phyloP scores from a whole-genome alignment of 2,888 invertebrate species.

The Thelaira solivaga region DNA sequence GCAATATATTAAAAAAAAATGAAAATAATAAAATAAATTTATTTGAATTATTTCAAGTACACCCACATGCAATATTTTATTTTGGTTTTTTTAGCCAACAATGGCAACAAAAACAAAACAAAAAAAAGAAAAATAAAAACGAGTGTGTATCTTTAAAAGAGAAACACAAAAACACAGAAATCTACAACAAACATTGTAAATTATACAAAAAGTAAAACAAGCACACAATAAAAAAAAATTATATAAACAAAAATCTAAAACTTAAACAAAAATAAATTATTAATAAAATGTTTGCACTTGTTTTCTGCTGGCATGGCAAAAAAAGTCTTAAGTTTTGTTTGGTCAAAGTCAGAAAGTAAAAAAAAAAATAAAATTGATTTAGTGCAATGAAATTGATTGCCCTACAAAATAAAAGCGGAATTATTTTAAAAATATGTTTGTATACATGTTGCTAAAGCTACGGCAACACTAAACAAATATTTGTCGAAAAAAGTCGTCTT shows the following conservation, averaged over 20 bases:
- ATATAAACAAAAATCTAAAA: neutral
- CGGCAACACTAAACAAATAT: too few relatives aligned
- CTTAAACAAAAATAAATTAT: too few relatives aligned
- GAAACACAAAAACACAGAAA: constrained; percentile 8
- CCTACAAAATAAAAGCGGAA: too few relatives aligned
- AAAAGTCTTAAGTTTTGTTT: too few relatives aligned
- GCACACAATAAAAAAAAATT: neutral
- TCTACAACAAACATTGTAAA: constrained; percentile 28
- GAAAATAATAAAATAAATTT: constrained; percentile 37
- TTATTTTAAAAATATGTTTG: too few relatives aligned
- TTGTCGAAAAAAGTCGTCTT: too few relatives aligned
- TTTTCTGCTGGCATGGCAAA: neutral
- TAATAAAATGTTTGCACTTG: neutral
- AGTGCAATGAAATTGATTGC: too few relatives aligned
- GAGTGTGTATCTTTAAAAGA: neutral
- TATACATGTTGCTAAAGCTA: neutral
- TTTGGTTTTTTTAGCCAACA: neutral
- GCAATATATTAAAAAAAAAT: constrained; percentile 37
- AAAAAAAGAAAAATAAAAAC: constrained; percentile 6
- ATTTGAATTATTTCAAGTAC: constrained; percentile 56
- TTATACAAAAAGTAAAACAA: constrained; percentile 28
- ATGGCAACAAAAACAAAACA: constrained; percentile 16
- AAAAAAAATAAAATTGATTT: too few relatives aligned
- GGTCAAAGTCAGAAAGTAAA: too few relatives aligned
- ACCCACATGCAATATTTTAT: constrained; percentile 44